Percentiles rank a stretch among this genome's conserved stretches.
Evolutionary conservation across 2,113 vertebrate species (phyloP).

Genomic region (Charadrius vociferus): DNA sequence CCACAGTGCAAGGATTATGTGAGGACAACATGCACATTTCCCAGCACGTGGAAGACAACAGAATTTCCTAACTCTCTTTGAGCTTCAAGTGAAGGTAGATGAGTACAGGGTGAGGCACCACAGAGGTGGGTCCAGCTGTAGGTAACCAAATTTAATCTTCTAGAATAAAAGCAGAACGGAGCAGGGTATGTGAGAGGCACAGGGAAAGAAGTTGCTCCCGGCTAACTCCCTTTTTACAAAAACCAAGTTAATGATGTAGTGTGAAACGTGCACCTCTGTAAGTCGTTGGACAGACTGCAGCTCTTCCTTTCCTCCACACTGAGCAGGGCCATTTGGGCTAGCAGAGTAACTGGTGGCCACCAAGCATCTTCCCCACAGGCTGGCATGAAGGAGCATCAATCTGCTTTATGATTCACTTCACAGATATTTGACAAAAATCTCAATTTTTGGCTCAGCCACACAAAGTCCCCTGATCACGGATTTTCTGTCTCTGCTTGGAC

Average conservation of each 20-base stretch:
- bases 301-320: neutral
- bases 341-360: neutral
- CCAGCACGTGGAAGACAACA: neutral
- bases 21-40: neutral
- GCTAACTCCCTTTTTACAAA: neutral
- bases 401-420: neutral
- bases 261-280: neutral
- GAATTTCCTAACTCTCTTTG: neutral
- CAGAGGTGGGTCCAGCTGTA: neutral
- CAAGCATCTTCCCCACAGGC: neutral
- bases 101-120: neutral
- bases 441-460: neutral
- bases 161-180: neutral
- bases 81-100: neutral
- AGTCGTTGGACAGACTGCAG: neutral
- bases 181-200: neutral
- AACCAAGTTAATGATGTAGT: fast-evolving
- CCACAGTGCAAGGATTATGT: neutral
- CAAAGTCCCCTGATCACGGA: neutral
- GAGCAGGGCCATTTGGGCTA: neutral
- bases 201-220: neutral
- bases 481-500: neutral
- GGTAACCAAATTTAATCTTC: neutral
- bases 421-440: neutral
- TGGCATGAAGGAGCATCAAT: neutral